phyloP scores from a whole-genome alignment of 2,113 vertebrate species.

The Scytalopus superciliaris region DNA sequence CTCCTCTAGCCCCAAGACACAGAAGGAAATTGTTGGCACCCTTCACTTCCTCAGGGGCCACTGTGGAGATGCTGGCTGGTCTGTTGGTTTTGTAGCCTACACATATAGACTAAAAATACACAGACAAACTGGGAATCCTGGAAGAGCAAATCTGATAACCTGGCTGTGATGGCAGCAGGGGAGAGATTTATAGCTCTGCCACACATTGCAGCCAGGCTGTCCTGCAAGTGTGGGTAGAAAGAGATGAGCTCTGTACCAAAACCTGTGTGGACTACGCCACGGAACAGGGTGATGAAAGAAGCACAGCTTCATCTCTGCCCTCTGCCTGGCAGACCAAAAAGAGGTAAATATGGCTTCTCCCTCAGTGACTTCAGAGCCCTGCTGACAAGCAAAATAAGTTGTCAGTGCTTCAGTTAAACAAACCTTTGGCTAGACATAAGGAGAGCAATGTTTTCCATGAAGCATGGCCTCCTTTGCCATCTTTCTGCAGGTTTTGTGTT shows the following conservation, averaged over 20 bases:
- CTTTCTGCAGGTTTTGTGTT: neutral
- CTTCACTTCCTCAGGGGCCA: neutral
- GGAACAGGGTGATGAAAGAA: neutral
- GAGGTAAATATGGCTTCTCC: neutral
- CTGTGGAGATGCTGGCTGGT: neutral
- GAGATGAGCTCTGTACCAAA: neutral
- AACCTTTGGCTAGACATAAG: neutral
- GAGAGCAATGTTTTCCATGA: neutral
- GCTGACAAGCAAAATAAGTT: neutral
- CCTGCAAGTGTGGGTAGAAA: rapidly evolving
- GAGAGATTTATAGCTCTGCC: neutral
- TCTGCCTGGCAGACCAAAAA: neutral
- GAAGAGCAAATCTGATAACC: neutral
- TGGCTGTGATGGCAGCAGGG: neutral
- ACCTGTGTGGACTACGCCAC: neutral
- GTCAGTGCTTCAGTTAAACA: neutral
- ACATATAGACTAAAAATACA: neutral
- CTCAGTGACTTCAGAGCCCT: neutral
- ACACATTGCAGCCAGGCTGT: neutral
- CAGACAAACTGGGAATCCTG: neutral
- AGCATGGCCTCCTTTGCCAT: neutral
- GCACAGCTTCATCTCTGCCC: neutral
- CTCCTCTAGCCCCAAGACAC: neutral
- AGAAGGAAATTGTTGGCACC: neutral
- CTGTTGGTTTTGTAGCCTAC: neutral